Evolutionary conservation across 1,140 invertebrate species (phyloP), one percentile per base, ranked within the genome.

Genomic region (Lepidotrigona ventralis): DNA sequence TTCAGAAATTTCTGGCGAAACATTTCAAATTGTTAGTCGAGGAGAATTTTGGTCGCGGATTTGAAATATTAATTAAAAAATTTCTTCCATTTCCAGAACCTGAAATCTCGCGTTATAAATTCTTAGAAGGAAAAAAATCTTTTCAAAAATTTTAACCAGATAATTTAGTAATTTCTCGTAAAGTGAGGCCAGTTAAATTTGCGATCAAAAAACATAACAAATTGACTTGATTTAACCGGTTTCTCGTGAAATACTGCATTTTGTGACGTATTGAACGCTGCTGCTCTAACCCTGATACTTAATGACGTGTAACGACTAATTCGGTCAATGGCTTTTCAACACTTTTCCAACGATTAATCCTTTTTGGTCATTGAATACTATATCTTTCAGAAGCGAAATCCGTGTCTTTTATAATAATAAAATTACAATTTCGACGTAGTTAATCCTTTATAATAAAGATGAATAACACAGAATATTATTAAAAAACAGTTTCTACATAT

Each of bases 331-430:
- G 26, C 53, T 54, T 54, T 82, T 77, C 81, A 17, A 60, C 81
- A 29, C 64, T 82, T 77, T 76, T 23, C 53, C 39, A 58, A 70
- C 81, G 81, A 75, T 66, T 68, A 69, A 76, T 54, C 39, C 60
- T 29, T 33, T 39, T 63, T 69, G 68, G 78, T 39, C n/a, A 63
- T 80, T 53, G 54, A n/a, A 39, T 17, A 46, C 15, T 64, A 53
- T 21, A 73, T 73, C n/a, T 53, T 46, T 68, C 17, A 56, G 29
- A 68, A 51, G 33, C 29, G 23, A 70, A 46, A 46, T 12, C 33
- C 33, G 12, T 26, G 12, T 17, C 29, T 5, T 2, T 39, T 68
- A 63, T 54, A 64, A 64, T 54, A 54, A 64, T 60, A 60, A 64
- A 54, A 73, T 56, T 58, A 68, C 54, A 23, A 58, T 58, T 26